Base-by-base conservation (phyloP, 92 coral and sea anemone genomes). In the Blastomussa wellsi region DNA sequence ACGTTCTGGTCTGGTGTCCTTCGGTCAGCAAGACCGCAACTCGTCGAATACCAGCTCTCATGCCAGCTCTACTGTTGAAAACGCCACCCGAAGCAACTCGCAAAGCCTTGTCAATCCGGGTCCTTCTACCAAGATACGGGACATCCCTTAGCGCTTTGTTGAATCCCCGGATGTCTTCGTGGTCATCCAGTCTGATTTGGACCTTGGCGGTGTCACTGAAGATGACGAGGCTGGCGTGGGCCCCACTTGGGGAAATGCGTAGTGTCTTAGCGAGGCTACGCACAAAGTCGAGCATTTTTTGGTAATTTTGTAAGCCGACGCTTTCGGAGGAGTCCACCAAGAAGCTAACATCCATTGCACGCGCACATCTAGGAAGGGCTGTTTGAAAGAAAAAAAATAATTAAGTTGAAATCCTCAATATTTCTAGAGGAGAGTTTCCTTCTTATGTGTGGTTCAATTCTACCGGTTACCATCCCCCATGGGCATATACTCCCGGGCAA, bases 271-370 rank as follows among this genome's bases (percentile, higher is more conserved):
- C 93, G 17, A 93, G 73, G 3, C 77, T 73, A 22, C 90, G 77
- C 35, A 93, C 90, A 35, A 93, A 88, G 74, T 84, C 81, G 79
- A 90, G 80, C 8, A 89, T 59, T 33, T 88, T 88, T 19, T 79
- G 78, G 57, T 79, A 90, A 41, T 90, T 89, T 17, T 35, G 71
- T n/a, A 75, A 75, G n/a, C 90, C 90, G 26, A 88, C 86, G 71
- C 89, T 90, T 66, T 82, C 89, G 28, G 96, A 93, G 0, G 96
- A 91, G 70, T 93, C 96, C 36, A 93, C 64, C 49, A 93, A 86
- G 65, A 93, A 90, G 33, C 90, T 89, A 11, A 93, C 76, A 68
- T 93, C 94, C 79, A 89, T 81, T 4, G 77, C 83, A 17, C 72
- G 89, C 44, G 67, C 84, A 76, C 95, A 92, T 68, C 82, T 81